Evolutionary conservation across 1,140 invertebrate genomes (phyloP), one percentile per base, ranked within the genome.

Genomic region (Sycophila sp.): DNA sequence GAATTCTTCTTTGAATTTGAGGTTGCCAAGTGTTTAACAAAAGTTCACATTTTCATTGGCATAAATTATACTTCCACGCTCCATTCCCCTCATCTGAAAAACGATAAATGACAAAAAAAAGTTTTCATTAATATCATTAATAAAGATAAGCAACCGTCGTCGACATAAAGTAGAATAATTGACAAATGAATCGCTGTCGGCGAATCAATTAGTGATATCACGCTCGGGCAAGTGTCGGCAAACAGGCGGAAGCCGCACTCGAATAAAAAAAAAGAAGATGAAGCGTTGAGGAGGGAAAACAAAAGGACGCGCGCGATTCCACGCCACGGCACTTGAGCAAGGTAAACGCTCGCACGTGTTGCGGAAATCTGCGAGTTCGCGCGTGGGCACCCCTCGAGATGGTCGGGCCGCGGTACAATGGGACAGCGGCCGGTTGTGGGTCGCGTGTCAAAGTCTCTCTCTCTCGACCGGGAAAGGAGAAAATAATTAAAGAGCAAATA

Each of bases 401-500:
- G 36, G 30, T 51, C n/a, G 4, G n/a, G n/a, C n/a, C n/a, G n/a
- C n/a, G n/a, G n/a, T n/a, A n/a, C n/a, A n/a, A n/a, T n/a, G n/a
- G n/a, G n/a, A n/a, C n/a, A n/a, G n/a, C n/a, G n/a, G n/a, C n/a
- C n/a, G n/a, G n/a, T n/a, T n/a, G n/a, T n/a, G n/a, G n/a, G 32
- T 53, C 62, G 34, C 47, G 47, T 64, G 62, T 26, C 62, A 6
- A 2, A 24, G 2, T 45, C 8, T 19, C 17, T 19, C 42, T 13
- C 15, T 45, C n/a, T n/a, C n/a, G n/a, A n/a, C n/a, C n/a, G n/a
- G n/a, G n/a, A n/a, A n/a, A n/a, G 17, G 13, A 38, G 47, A 34
- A 65, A 53, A 65, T 65, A 30, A 65, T 65, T 53, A 65, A 40
- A 65, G 13, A 10, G 32, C 49, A 26, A 51, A 64, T 47, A 24